Conservation (phyloP, 2,888 invertebrate genomes). For the Nephrotoma appendiculata region DNA sequence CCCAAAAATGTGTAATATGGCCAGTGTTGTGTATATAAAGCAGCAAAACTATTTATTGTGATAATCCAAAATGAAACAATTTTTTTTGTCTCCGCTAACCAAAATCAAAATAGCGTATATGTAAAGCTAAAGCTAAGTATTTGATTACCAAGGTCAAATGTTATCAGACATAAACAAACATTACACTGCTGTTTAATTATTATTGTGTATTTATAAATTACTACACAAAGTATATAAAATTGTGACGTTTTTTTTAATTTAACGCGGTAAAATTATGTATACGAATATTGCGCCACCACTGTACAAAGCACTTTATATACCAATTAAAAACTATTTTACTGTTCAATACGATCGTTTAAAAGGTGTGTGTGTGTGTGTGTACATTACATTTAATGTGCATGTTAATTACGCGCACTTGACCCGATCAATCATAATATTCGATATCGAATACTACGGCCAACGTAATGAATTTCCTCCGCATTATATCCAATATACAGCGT, state of each 20-base stretch:
- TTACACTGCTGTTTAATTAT: neutral
- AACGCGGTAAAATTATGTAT: neutral
- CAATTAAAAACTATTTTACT: neutral
- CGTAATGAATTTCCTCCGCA: neutral
- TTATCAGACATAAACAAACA: neutral
- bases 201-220: neutral
- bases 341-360: neutral
- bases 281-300: neutral
- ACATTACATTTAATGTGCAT: neutral
- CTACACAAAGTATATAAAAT: neutral
- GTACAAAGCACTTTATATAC: neutral
- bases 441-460: neutral
- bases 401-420: neutral
- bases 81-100: neutral
- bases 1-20: neutral
- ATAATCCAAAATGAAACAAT: neutral
- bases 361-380: neutral
- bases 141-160: neutral
- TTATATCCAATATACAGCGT: neutral
- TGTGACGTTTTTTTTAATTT: neutral
- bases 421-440: neutral
- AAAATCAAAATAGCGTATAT: neutral
- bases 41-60: neutral
- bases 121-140: neutral
- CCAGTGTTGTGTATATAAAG: neutral